Conservation (phyloP, 1,140 invertebrate species). For the Sycobia sp. region DNA sequence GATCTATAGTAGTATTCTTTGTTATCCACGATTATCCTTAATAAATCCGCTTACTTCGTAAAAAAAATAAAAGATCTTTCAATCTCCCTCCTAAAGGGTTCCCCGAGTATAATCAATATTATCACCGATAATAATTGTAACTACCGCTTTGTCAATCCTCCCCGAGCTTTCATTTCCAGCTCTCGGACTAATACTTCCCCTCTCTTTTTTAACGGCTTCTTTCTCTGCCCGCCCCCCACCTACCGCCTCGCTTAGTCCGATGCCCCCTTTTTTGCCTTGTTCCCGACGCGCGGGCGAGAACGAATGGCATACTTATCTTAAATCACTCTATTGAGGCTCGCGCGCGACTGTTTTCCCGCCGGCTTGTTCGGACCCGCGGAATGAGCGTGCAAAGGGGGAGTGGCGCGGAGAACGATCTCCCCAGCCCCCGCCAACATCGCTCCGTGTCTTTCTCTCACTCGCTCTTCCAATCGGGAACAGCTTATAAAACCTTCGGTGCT, state of each 20-base stretch:
- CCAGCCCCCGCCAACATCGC: neutral
- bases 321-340: constrained; percentile 46
- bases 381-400: constrained; percentile 32
- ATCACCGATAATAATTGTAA: no score
- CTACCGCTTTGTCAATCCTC: no score
- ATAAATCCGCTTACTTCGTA: no score
- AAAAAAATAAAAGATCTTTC: no score
- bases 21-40: no score
- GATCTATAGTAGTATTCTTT: no score
- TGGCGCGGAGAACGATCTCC: constrained; percentile 17
- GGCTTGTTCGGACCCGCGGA: no score
- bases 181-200: no score
- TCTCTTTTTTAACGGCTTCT: neutral
- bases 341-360: constrained; percentile 36
- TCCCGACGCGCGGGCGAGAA: constrained; percentile 39
- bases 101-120: no score
- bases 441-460: constrained; percentile 30
- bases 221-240: neutral
- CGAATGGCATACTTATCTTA: constrained; percentile 46
- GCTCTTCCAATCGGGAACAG: constrained; percentile 34
- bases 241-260: neutral
- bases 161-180: no score
- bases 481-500: constrained; percentile 33
- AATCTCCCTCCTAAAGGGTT: no score
- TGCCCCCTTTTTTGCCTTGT: constrained; percentile 6